Conservation (phyloP, 2,888 invertebrate species). For the Andrena bucephala region DNA sequence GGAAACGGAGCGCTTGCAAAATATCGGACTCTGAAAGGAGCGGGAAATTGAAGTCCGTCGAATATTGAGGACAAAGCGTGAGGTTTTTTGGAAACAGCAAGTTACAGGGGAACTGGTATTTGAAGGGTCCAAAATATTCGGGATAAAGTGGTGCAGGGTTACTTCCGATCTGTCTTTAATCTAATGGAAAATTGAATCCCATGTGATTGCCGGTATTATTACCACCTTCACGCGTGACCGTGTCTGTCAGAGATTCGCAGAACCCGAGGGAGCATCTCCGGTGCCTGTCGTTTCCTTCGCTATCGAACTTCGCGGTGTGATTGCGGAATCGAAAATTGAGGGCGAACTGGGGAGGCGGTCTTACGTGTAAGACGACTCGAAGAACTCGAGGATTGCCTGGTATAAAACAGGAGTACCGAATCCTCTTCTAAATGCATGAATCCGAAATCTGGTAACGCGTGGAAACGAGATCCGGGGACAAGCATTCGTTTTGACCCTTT, state of each 20-base stretch:
- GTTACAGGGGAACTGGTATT: no score
- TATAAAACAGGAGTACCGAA: not conserved
- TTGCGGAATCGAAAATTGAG: slow-evolving; percentile 19
- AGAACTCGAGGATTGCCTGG: not conserved
- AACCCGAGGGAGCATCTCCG: not conserved
- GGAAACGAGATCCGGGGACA: not conserved
- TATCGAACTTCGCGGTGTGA: slow-evolving; percentile 36
- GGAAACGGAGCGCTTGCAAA: not conserved
- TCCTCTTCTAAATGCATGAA: slow-evolving; percentile 17
- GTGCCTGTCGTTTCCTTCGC: slow-evolving; percentile 18
- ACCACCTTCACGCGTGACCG: slow-evolving; percentile 14
- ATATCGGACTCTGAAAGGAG: not conserved
- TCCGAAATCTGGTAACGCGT: not conserved
- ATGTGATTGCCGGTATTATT: slow-evolving; percentile 23
- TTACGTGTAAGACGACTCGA: slow-evolving; percentile 7
- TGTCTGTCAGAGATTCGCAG: not conserved
- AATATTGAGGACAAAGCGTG: no score
- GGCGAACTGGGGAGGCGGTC: slow-evolving; percentile 5
- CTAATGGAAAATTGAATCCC: not conserved
- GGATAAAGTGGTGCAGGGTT: no score
- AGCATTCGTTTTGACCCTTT: no score
- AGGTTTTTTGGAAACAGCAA: no score
- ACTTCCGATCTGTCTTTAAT: not conserved
- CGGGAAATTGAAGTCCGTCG: not conserved
- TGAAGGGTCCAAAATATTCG: no score